A percentile compares a stretch with the other conserved stretches of the same genome.
These are phyloP conservation scores for Altica lythri DNA, from an alignment of 2,888 invertebrate genomes.

Conservation along the genomic window DNA sequence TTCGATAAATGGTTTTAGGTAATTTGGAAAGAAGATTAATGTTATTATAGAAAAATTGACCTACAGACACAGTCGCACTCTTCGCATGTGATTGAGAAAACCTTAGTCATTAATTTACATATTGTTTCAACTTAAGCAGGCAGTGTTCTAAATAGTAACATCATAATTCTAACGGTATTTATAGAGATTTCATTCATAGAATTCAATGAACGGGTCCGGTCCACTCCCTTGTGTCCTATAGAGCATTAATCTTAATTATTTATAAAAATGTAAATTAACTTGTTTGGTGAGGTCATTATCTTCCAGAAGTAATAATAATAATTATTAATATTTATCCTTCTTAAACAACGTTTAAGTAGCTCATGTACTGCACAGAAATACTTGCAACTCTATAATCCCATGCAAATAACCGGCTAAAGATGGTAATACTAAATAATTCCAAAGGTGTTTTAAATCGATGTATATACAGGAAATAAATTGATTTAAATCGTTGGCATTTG, in stretches of 20 bases:
- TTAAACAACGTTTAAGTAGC: conserved; percentile 32
- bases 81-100: too few species aligned
- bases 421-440: conserved; percentile 33
- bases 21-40: too few species aligned
- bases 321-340: conserved; percentile 31
- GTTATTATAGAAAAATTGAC: too few species aligned
- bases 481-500: conserved; percentile 30
- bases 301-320: conserved; percentile 24
- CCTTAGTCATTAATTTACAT: background rate
- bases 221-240: conserved; percentile 12
- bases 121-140: background rate
- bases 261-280: conserved; percentile 11
- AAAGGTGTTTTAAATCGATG: conserved; percentile 32
- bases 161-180: conserved; percentile 2
- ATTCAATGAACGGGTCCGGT: conserved; percentile 12
- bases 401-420: conserved; percentile 33
- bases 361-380: conserved; percentile 26
- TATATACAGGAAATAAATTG: conserved; percentile 33
- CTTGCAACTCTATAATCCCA: conserved; percentile 34
- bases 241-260: conserved; percentile 7
- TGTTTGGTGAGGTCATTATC: conserved; percentile 18
- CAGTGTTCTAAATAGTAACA: conserved; percentile 1
- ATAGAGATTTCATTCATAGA: conserved; percentile 19
- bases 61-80: too few species aligned
- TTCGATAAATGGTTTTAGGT: too few species aligned